These are phyloP conservation scores for Lithophane leautieri DNA, from an alignment of 2,888 invertebrate genomes.

Conservation along the genomic window DNA sequence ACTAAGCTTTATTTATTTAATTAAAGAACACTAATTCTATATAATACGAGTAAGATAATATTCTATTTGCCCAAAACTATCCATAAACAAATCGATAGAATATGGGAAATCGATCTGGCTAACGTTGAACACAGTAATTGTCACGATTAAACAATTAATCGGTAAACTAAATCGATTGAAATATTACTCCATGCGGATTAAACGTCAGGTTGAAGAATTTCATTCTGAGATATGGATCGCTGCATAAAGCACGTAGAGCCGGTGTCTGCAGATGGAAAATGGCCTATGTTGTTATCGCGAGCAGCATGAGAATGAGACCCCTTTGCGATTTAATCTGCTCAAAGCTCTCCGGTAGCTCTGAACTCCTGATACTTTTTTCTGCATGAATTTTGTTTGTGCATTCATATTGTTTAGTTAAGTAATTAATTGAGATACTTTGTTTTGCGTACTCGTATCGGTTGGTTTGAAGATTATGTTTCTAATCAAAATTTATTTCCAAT, in stretches of 20 bases:
- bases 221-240: slow-evolving; percentile 64
- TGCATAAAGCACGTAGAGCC: slow-evolving; percentile 67
- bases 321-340: slow-evolving; percentile 82
- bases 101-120: background rate
- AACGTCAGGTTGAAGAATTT: slow-evolving; percentile 63
- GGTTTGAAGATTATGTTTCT: slow-evolving; percentile 6
- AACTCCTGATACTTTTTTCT: slow-evolving; percentile 75
- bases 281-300: slow-evolving; percentile 76
- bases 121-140: slow-evolving; percentile 7
- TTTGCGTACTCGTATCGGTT: background rate
- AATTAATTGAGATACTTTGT: slow-evolving; percentile 14
- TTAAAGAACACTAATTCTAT: slow-evolving; percentile 18
- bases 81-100: slow-evolving; percentile 2
- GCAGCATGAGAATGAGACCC: slow-evolving; percentile 77
- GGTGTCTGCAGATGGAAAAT: slow-evolving; percentile 72
- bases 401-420: slow-evolving; percentile 13
- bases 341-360: slow-evolving; percentile 74
- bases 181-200: slow-evolving; percentile 53
- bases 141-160: slow-evolving; percentile 46
- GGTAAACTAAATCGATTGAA: slow-evolving; percentile 54
- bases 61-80: background rate
- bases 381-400: slow-evolving; percentile 57
- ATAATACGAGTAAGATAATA: background rate
- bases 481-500: background rate
- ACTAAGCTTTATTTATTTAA: slow-evolving; percentile 12